Base-by-base conservation (phyloP, 2,888 invertebrate genomes). In the Anthrax anthrax region DNA sequence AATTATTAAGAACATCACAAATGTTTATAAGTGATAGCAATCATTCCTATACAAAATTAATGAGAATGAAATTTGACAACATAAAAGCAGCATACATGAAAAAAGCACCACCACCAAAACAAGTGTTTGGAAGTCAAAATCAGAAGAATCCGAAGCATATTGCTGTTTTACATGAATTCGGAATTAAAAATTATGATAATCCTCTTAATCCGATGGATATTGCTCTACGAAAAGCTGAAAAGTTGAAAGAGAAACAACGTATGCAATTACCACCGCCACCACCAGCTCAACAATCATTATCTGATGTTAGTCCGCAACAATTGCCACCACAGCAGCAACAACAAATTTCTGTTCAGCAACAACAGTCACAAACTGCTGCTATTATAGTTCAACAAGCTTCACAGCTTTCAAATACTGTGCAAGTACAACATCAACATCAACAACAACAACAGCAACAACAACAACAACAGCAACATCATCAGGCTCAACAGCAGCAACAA, bases 91-190 rank as follows among this genome's bases (percentile, higher is more conserved):
- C 89, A 1, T 75, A 78, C 50, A 77, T 78, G 61, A 83, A 83
- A 54, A 78, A 83, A 53, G 77, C 80, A 51, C 80, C 85, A 4
- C 78, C 84, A 8, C 79, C 84, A 42, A 83, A 86, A 61, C 82
- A 86, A 29, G 74, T 84, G 18, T 76, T 81, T 50, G 81, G 80
- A 54, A 19, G 14, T 13, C 79, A 83, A 12, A 72, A 72, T 42
- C 70, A 77, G 56, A 89, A 87, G 69, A 88, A 82, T 67, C 77
- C 84, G 37, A 90, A 89, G 63, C 89, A 90, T 65, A 80, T 84
- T 23, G 82, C 84, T 42, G 80, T 90, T 50, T 70, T 94, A 57
- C 78, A 77, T 48, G 92, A 91, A 54, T 82, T 81, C 62, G 87
- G 86, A 34, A 84, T 96, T 49, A 75, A 74, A 51, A 81, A 81